Conservation (phyloP, 2,797 vertebrate genomes). For the Sebastes kiyomatsui region DNA sequence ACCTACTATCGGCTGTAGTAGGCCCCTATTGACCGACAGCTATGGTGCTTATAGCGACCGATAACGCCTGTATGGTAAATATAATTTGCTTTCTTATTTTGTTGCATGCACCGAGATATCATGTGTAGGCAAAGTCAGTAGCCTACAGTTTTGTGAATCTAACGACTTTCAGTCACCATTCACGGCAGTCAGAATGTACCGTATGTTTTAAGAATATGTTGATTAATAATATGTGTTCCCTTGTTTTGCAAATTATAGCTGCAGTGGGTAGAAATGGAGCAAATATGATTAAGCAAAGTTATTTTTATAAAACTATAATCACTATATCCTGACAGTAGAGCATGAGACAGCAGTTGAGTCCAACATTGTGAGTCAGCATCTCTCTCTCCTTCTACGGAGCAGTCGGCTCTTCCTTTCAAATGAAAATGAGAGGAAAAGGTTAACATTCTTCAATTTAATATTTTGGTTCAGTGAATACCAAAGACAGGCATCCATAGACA, state of each 20-base stretch:
- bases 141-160: neutral
- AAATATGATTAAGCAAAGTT: too few relatives aligned
- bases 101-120: neutral
- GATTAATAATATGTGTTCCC: neutral
- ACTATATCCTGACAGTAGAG: too few relatives aligned
- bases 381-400: slow-evolving; percentile 27
- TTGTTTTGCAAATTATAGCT: neutral
- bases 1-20: too few relatives aligned
- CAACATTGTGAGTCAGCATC: slow-evolving; percentile 40
- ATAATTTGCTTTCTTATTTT: neutral
- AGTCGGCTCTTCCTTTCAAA: slow-evolving; percentile 52
- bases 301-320: too few relatives aligned
- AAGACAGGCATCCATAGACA: neutral
- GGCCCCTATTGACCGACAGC: fast-evolving
- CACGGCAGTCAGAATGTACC: neutral
- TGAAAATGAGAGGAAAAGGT: neutral
- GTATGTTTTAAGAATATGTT: neutral
- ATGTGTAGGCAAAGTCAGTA: neutral
- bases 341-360: neutral
- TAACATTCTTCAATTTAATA: neutral
- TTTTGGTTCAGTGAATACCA: neutral
- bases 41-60: too few relatives aligned
- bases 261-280: too few relatives aligned
- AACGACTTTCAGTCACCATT: neutral
- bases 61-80: too few relatives aligned